Base-by-base conservation (phyloP, 1,140 invertebrate genomes). In the Bactericera cockerelli region DNA sequence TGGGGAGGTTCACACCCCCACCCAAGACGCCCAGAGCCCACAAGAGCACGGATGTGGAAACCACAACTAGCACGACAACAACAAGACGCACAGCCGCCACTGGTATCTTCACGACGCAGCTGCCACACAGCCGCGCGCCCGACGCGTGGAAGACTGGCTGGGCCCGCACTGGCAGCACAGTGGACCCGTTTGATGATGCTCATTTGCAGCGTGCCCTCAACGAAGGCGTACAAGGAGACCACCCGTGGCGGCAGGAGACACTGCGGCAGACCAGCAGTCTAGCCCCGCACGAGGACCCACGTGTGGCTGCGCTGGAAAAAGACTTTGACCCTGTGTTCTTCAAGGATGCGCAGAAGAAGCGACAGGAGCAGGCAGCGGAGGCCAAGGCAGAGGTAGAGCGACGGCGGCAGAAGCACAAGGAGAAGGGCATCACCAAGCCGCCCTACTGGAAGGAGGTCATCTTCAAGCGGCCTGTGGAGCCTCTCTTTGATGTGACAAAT, bases 391-490 rank as follows among this genome's bases (percentile, higher is more conserved):
- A 49, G 19, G 22, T 49, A 4, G 22, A 49, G 4, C 6, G 42
- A n/a, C 42, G 22, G 19, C n/a, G 22, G 19, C 8, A 49, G 22
- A 49, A 49, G n/a, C 8, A 22, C n/a, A 49, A 22, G 22, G 42
- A 49, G 42, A 49, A 49, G 42, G 42, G 42, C n/a, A 49, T 49
- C n/a, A 49, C 42, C n/a, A 49, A 22, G 42, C 42, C n/a, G 19
- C 42, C 22, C 42, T 49, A 49, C 42, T 49, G 42, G 42, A 49
- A 49, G 22, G 42, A 49, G 19, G n/a, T 22, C n/a, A 16, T 49
- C 4, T 19, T 22, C n/a, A 49, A 49, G 22, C n/a, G 22, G 4
- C 28, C 28, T 13, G 42, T 49, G 4, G 42, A 49, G 22, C 42
- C 42, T 49, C 22, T 49, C 8, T 49, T 49, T 49, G 42, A 49